Evolutionary conservation across 2,113 vertebrate genomes (phyloP), one percentile per base, ranked within the genome.

Genomic region (Psilopsiagon aymara): DNA sequence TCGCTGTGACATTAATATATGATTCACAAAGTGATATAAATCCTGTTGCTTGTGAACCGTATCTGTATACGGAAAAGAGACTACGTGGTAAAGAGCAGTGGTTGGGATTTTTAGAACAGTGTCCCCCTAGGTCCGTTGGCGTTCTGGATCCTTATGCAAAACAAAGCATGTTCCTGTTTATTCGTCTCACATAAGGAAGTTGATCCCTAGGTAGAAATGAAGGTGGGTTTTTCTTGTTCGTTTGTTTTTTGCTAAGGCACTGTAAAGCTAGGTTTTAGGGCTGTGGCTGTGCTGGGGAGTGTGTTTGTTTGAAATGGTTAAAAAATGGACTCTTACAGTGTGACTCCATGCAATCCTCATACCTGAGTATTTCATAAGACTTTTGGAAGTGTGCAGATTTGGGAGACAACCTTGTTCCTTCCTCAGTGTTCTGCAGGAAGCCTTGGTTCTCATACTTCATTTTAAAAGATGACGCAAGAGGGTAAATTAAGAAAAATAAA

Each of bases 51-150:
- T 74, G 8, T 87, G 17, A 60, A n/a, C 13, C 4, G 1, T 57
- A 55, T 35, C 5, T 59, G 1, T 57, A 2, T 35, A 4, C 11
- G 28, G 28, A 39, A 46, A 20, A 46, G 14, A 13, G 6, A 46
- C 14, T 1, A 3, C 37, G 5, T 1, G 1, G 29, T 69, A 37
- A 59, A 67, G 29, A 33, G 6, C 41, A 57, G 12, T 41, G 17
- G 7, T 47, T 76, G 55, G 12, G 10, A 49, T 41, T 82, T 76
- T 71, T 81, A 57, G 24, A 77, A 39, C 11, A 21, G 3, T 60
- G 44, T 59, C 4, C 18, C 11, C 3, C 20, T 7, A 55, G 13
- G 11, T 43, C 18, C 71, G 9, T 17, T 8, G 7, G 19, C 23
- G 7, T 71, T 90, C 15, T 73, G 60, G 33, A 37, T 59, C 7